Evolutionary conservation across 2,113 vertebrate species (phyloP).

Genomic region (Urocolius indicus): DNA sequence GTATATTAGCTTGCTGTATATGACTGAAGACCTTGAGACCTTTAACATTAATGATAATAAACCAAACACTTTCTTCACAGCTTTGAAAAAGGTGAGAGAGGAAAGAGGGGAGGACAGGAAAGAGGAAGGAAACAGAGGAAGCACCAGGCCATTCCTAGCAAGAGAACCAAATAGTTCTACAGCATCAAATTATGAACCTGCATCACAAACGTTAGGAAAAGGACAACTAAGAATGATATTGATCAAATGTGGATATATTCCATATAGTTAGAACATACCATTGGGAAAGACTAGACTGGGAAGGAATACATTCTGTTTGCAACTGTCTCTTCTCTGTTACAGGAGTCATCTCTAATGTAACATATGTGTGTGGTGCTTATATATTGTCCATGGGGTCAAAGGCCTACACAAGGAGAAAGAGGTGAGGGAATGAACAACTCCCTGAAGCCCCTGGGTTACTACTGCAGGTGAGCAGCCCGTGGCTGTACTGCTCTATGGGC

Average conservation of each 20-base stretch:
- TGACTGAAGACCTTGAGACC: slow-evolving; percentile 46
- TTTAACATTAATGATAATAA: slow-evolving; percentile 63
- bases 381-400: neutral
- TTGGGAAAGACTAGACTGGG: neutral
- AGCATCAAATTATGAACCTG: slow-evolving; percentile 42
- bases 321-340: neutral
- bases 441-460: neutral
- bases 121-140: slow-evolving; percentile 41
- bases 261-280: neutral
- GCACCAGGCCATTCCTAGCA: slow-evolving; percentile 53
- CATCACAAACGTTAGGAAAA: slow-evolving; percentile 7
- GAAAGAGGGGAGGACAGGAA: neutral
- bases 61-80: slow-evolving; percentile 66
- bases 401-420: neutral
- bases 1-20: slow-evolving; percentile 50
- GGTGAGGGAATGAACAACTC: neutral
- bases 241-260: neutral
- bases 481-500: neutral
- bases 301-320: slow-evolving; percentile 7
- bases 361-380: neutral
- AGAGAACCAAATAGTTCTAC: slow-evolving; percentile 32
- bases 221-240: neutral
- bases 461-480: neutral
- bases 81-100: neutral
- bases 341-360: neutral